A percentile compares a stretch with the other conserved stretches of the same genome.
These are phyloP conservation scores for Myrmecobius fasciatus DNA, from an alignment of 2,113 vertebrate genomes.

Conservation along the genomic window DNA sequence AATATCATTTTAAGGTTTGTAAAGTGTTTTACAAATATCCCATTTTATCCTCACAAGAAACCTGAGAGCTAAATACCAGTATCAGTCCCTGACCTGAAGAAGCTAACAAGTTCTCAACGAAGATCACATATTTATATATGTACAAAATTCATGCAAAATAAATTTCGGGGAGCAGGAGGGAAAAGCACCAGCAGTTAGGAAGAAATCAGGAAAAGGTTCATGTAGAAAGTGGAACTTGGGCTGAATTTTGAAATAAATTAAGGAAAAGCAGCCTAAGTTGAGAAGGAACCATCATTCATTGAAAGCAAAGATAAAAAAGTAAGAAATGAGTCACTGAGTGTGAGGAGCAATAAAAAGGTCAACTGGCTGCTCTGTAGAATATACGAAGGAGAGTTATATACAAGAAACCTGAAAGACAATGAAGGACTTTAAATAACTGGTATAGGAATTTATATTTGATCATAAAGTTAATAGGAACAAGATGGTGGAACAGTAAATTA, in stretches of 20 bases:
- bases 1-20: neutral
- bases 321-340: neutral
- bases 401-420: neutral
- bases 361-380: neutral
- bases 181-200: neutral
- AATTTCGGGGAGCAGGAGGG: neutral
- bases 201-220: neutral
- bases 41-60: neutral
- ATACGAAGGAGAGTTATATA: neutral
- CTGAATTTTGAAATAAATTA: neutral
- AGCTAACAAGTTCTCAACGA: neutral
- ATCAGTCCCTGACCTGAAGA: neutral
- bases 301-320: neutral
- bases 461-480: neutral
- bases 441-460: neutral
- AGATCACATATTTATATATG: neutral
- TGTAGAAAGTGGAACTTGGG: neutral
- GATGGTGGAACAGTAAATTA: too few relatives aligned
- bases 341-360: neutral
- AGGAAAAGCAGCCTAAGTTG: neutral
- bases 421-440: neutral
- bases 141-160: neutral
- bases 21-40: neutral
- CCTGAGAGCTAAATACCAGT: neutral
- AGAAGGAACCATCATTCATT: neutral